phyloP scores from a whole-genome alignment of 64 coral and sea anemone genomes.

The Trachythela sp. region DNA sequence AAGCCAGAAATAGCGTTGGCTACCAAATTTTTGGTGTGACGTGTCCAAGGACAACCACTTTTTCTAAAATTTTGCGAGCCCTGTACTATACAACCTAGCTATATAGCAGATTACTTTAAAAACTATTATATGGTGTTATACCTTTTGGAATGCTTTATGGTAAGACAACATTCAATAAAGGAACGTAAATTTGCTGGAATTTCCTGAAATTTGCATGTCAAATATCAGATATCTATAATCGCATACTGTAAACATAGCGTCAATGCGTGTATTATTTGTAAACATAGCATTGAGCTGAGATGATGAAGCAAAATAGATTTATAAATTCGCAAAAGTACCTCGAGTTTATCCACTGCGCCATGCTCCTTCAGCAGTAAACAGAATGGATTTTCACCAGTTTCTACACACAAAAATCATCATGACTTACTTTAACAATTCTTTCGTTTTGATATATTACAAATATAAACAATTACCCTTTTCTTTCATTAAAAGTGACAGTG shows the following conservation, averaged over 20 bases:
- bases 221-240: too few species aligned
- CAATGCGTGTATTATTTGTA: not conserved
- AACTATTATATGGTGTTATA: not conserved
- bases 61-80: too few species aligned
- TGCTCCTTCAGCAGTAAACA: constrained; percentile 78
- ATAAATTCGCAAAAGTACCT: constrained; percentile 21
- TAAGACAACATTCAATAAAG: constrained; percentile 77
- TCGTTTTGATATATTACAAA: not conserved
- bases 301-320: not conserved
- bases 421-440: not conserved
- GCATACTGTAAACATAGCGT: not conserved
- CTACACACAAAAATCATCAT: constrained; percentile 30
- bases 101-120: too few species aligned
- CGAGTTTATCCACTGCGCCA: constrained; percentile 48
- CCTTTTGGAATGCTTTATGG: constrained; percentile 59
- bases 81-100: too few species aligned
- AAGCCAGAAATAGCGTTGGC: too few species aligned
- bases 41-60: too few species aligned
- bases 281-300: not conserved
- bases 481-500: constrained; percentile 62
- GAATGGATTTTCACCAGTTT: constrained; percentile 60
- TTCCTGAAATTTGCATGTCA: constrained; percentile 42
- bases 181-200: constrained; percentile 64
- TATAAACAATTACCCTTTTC: constrained; percentile 50
- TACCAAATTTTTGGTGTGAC: too few species aligned